Evolutionary conservation across 2,888 invertebrate species (phyloP).

Genomic region (Girardia tigrina): DNA sequence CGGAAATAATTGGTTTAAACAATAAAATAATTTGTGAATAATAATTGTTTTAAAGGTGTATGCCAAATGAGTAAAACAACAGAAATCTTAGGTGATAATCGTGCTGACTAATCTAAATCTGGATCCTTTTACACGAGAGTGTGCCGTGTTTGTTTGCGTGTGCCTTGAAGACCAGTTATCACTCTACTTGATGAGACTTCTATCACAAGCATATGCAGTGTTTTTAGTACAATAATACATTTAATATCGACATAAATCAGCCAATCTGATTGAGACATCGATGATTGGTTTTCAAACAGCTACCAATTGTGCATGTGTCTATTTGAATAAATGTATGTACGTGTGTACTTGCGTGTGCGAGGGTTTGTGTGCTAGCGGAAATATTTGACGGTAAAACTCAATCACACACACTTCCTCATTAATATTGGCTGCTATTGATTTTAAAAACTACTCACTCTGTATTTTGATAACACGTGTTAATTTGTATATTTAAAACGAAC

Average conservation of each 20-base stretch:
- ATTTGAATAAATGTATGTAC: too few species aligned
- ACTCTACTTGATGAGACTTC: conserved; percentile 23
- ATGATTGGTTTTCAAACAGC: conserved; percentile 18
- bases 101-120: conserved; percentile 23
- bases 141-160: conserved; percentile 8
- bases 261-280: background rate
- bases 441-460: background rate
- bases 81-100: conserved; percentile 6
- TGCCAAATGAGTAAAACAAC: conserved; percentile 15
- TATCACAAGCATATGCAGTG: background rate
- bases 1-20: background rate
- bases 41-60: background rate
- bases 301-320: too few species aligned
- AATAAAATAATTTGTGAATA: background rate
- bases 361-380: conserved; percentile 17
- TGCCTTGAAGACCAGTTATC: background rate
- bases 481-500: too few species aligned
- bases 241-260: background rate
- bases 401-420: conserved; percentile 23
- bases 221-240: background rate
- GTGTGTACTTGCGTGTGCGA: too few species aligned
- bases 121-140: conserved; percentile 11
- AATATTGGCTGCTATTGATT: conserved; percentile 20
- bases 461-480: background rate
- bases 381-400: conserved; percentile 15